Evolutionary conservation across 2,888 invertebrate species (phyloP).

Genomic region (Zootermopsis nevadensis): DNA sequence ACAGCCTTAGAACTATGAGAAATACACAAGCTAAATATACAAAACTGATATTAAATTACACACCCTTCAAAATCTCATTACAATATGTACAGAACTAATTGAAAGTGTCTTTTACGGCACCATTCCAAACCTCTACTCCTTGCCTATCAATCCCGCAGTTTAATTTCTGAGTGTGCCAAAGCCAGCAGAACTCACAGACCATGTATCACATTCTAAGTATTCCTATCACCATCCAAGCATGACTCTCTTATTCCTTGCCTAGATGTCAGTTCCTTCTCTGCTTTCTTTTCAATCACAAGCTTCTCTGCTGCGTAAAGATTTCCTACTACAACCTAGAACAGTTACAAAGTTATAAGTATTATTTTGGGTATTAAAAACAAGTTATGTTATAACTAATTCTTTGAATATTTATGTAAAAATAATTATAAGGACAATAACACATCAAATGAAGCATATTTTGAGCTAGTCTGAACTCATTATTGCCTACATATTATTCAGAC

Average conservation of each 20-base stretch:
- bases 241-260: not conserved
- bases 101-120: not conserved
- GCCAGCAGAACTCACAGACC: not conserved
- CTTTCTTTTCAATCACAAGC: conserved; percentile 28
- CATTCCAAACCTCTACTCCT: not conserved
- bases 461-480: no score
- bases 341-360: not conserved
- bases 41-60: not conserved
- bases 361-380: no score
- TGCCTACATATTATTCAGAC: no score
- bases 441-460: no score
- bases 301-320: conserved; percentile 18
- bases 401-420: no score
- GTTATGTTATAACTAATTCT: no score
- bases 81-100: not conserved
- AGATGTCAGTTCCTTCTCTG: not conserved
- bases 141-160: not conserved
- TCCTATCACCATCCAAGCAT: not conserved
- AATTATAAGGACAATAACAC: no score
- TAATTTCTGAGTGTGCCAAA: not conserved
- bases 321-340: conserved; percentile 8
- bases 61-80: not conserved
- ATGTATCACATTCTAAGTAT: not conserved
- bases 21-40: not conserved
- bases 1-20: not conserved